A percentile compares a stretch with the other conserved stretches of the same genome.
Conservation (phyloP, 30 jellyfish, hydroid and myxozoan genomes). For the Cassiopea andromeda region DNA sequence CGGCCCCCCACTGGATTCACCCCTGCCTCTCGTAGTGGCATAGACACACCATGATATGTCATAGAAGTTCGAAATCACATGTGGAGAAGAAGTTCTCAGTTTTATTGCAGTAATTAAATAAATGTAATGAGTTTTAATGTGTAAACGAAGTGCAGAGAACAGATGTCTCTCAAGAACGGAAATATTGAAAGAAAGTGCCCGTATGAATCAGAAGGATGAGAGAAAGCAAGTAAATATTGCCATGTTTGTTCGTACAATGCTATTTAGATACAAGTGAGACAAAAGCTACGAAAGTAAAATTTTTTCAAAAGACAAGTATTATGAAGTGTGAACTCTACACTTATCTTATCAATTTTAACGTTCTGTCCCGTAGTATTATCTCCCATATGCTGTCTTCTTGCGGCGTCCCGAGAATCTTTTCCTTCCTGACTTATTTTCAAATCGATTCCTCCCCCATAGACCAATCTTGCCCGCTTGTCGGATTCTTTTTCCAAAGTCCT, state of each 20-base stretch:
- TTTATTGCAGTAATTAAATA: background rate
- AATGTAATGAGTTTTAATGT: background rate
- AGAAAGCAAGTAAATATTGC: background rate
- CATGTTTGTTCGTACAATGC: background rate
- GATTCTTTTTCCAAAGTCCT: background rate
- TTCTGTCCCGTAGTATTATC: background rate
- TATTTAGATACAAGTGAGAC: background rate
- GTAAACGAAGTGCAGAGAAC: background rate
- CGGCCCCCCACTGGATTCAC: too few relatives aligned
- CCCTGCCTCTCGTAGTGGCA: too few relatives aligned
- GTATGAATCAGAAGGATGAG: background rate
- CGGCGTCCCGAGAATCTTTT: background rate
- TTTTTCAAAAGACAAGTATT: too few relatives aligned
- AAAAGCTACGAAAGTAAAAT: background rate
- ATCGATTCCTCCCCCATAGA: conserved; percentile 60
- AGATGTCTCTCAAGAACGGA: background rate
- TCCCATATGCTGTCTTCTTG: background rate
- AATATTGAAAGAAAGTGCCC: background rate
- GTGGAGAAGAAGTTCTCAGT: background rate
- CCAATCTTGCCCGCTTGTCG: conserved; percentile 13
- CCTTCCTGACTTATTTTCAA: conserved; percentile 55
- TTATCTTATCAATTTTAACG: background rate
- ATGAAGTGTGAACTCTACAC: background rate
- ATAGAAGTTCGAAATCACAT: background rate
- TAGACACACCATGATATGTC: too few relatives aligned